Base-by-base conservation (phyloP, 2,888 invertebrate species). In the Catocala nupta region DNA sequence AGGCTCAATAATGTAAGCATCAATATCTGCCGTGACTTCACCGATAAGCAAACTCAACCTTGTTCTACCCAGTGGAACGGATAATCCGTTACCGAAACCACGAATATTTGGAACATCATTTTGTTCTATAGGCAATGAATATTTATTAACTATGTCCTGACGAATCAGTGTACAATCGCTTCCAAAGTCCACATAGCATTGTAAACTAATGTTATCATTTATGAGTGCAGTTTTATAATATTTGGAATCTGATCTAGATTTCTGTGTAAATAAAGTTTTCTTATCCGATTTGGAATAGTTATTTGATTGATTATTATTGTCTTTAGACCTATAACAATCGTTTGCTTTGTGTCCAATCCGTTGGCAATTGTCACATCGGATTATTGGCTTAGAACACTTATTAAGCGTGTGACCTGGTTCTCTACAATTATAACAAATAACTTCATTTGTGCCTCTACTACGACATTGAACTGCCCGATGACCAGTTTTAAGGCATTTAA, bases 341-440 rank as follows among this genome's bases (percentile, higher is more conserved):
- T 10, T 42, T 13, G 39, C 5, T 8, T 39, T 42, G 10, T 52
- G 52, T 16, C 52, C 52, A 10, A 42, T 12, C 5, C 52, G 13
- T 7, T 42, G 8, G 10, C 52, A 52, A 10, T 9, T 9, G 3
- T 12, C 13, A 16, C 52, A 52, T 5, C 16, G 12, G 7, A 42
- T 7, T 13, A 42, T 13, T 8, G 52, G 52, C n/a, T 52, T 52
- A 1, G 52, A 6, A 42, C 52, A 52, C 4, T 12, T 3, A n/a
- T 8, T 10, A 5, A 9, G 6, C 8, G 1, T 42, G 16, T 52
- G 52, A 4, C 52, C 52, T 13, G 8, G 10, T 9, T 52, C 42
- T 52, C 13, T 52, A 13, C 52, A 52, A 16, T 52, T 52, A 42
- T 13, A 42, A 42, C 52, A 52, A 13, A 5, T 13, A 52, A 43